These are phyloP conservation scores for Drosophila tripunctata DNA, from an alignment of 2,888 invertebrate species.

Conservation along the genomic window DNA sequence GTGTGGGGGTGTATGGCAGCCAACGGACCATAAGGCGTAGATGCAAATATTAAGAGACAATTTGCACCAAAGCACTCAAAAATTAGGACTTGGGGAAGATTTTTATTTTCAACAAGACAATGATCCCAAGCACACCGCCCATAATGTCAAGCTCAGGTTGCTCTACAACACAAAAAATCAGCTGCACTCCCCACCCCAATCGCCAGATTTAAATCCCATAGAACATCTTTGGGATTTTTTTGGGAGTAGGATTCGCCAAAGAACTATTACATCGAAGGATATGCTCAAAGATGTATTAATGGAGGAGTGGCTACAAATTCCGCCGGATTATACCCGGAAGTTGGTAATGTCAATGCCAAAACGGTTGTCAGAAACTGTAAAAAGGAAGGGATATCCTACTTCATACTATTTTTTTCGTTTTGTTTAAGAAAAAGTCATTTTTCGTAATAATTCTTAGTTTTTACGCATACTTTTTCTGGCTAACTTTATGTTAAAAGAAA, in stretches of 20 bases:
- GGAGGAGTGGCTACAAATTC: background rate
- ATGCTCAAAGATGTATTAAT: constrained; percentile 14
- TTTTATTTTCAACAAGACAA: constrained; percentile 36
- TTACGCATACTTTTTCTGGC: background rate
- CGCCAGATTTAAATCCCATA: constrained; percentile 32
- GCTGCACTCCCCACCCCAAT: constrained; percentile 25
- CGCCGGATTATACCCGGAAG: background rate
- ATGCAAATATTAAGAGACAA: constrained; percentile 27
- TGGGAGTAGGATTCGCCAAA: constrained; percentile 5
- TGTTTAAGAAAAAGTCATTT: background rate
- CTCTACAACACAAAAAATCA: constrained; percentile 27
- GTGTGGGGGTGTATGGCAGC: no score
- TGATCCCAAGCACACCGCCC: constrained; percentile 29
- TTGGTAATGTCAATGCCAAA: background rate
- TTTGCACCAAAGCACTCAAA: constrained; percentile 24
- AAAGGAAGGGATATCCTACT: background rate
- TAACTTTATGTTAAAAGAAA: no score
- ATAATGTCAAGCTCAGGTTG: constrained; percentile 31
- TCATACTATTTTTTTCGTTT: no score
- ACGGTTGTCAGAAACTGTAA: background rate
- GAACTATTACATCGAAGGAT: background rate
- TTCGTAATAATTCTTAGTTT: background rate
- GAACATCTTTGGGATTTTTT: constrained; percentile 30
- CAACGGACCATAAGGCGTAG: constrained; percentile 21
- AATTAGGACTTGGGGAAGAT: constrained; percentile 3